Base-by-base conservation (phyloP, 2,888 invertebrate genomes). In the Nymphalis urticae region DNA sequence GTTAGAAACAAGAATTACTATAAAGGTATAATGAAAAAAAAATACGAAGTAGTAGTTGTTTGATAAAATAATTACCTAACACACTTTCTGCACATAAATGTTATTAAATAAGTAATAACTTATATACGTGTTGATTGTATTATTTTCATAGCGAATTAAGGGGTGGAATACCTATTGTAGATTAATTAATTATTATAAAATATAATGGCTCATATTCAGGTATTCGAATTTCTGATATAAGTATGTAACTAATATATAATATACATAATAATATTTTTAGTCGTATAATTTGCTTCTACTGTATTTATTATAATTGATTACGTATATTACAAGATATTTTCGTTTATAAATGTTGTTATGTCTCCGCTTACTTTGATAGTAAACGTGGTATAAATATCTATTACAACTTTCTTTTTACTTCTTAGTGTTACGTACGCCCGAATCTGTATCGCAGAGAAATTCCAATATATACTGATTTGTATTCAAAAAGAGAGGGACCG, bases 391-490 rank as follows among this genome's bases (percentile, higher is more conserved):
- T 68, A 74, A 77, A 77, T 79, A 75, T 72, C 72, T 75, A 73
- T 75, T 75, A 69, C 72, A 75, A 84, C 91, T 90, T 90, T 91
- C 90, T 82, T 89, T 86, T 84, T 80, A 83, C 82, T 80, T 83
- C 82, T 71, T 81, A 78, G 77, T 77, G 78, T 78, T 80, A 78
- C 77, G 76, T 80, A 82, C 80, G 65, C 81, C 75, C 83, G 85
- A 86, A 89, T 88, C 83, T 87, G 79, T 82, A 86, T 82, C 78
- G 83, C 80, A 80, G 89, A 85, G 90, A 91, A 90, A 90, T 87
- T 88, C 77, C 77, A 80, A 82, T 79, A 75, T 72, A 58, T 70
- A 79, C 84, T 85, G 82, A 85, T 89, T 89, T 85, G 89, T 89
- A 91, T 91, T 87, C 87, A 78, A 79, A 80, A 74, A 85, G 77